Evolutionary conservation across 2,113 vertebrate genomes (phyloP), one percentile per base, ranked within the genome.

Genomic region (Sula dactylatra): DNA sequence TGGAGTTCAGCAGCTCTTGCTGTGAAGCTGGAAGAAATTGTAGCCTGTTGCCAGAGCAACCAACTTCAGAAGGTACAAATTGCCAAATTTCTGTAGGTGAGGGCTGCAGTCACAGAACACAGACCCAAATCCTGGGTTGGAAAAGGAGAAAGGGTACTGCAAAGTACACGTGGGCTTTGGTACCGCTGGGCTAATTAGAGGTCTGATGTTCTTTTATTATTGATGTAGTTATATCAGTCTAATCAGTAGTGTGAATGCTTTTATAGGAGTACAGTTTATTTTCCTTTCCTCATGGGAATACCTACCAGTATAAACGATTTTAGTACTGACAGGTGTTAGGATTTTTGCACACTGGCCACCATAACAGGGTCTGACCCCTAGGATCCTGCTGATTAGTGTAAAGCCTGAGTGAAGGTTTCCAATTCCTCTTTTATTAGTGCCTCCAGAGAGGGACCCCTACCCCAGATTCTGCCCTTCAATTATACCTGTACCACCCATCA

Each of bases 31-130:
- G 54, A 85, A 93, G 86, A 85, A 96, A 76, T 31, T 82, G 54
- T 70, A 87, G 66, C 70, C 82, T 77, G 94, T 97, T 97, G 91
- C 96, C 95, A 95, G 47, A 94, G 95, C 93, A 96, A 96, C 97
- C 80, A 91, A 54, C 45, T 90, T 82, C 2, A 77, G 54, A 38
- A 73, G 40, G 81, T 82, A 82, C 40, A 73, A 96, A 91, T n/a
- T 73, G 81, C 83, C 86, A 66, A 50, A 87, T 94, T 89, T 82
- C 70, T 70, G 55, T 65, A 85, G 83, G 73, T 91, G 50, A 95
- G 58, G 70, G 45, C 54, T 82, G 66, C 84, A 82, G 25, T 82
- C 85, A 58, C 20, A 52, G 45, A 86, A 72, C 27, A 65, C 32
- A 70, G 83, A 83, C 34, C 34, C 27, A 77, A 54, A 89, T 93